Percentiles rank a stretch among this genome's conserved stretches.
These are phyloP conservation scores for Phengaris alcon DNA, from an alignment of 2,888 invertebrate species.

Conservation along the genomic window DNA sequence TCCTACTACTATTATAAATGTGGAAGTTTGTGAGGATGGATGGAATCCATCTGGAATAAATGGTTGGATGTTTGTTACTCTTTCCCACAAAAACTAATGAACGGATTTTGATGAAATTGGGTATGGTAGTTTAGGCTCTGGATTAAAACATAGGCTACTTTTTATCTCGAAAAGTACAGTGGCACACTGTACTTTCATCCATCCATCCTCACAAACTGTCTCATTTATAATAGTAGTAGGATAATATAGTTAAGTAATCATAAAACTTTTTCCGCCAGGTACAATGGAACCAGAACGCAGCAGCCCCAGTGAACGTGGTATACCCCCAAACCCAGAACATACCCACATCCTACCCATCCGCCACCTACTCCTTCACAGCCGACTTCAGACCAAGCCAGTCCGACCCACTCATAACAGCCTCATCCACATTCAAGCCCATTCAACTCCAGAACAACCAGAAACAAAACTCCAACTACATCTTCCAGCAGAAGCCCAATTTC, in stretches of 20 bases:
- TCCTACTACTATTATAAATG: no score
- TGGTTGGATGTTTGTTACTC: no score
- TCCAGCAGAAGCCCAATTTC: constrained; percentile 67
- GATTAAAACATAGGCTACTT: no score
- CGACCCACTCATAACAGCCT: constrained; percentile 75
- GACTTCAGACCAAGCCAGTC: constrained; percentile 86
- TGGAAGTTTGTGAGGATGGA: no score
- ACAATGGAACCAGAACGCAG: constrained; percentile 85
- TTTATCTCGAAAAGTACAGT: no score
- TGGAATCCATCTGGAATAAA: no score
- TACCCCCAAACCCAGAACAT: constrained; percentile 82
- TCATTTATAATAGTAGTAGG: no score
- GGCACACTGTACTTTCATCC: background rate
- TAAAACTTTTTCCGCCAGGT: constrained; percentile 66
- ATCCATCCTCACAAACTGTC: background rate
- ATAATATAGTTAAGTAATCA: no score
- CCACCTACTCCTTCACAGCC: constrained; percentile 91
- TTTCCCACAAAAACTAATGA: no score
- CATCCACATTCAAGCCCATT: constrained; percentile 79
- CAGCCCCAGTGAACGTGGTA: constrained; percentile 81
- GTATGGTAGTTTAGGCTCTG: no score
- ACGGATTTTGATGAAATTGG: no score
- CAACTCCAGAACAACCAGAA: constrained; percentile 71
- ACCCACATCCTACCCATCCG: constrained; percentile 83
- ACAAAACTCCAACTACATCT: constrained; percentile 62